Evolutionary conservation across 2,888 invertebrate genomes (phyloP), one percentile per base, ranked within the genome.

Genomic region (Isotomurus palustris): DNA sequence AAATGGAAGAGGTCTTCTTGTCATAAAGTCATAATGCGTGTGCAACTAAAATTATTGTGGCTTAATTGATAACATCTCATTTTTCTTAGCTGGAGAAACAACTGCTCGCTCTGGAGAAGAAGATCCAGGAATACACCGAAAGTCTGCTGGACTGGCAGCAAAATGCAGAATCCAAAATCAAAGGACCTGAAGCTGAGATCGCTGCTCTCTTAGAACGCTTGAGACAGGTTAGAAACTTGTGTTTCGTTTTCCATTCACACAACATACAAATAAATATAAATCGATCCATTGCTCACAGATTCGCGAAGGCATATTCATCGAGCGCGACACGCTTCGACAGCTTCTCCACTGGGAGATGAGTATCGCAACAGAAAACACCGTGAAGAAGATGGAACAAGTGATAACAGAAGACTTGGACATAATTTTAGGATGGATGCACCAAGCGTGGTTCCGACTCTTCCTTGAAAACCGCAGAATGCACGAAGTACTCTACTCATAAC

Each of bases 261-360:
- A 25, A 12, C 12, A 40, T 27, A 40, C 38, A 27, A 19, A n/a
- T n/a, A n/a, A n/a, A n/a, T n/a, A n/a, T n/a, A n/a, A n/a, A n/a
- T n/a, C n/a, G 8, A 45, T 27, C 17, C 27, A 21, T 52, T 19
- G 22, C 14, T 25, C 40, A 19, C 29, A 69, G 69, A 60, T 67
- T 36, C 57, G 57, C 29, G 59, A 69, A 32, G 62, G 65, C 0
- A 55, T 68, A 27, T 25, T 64, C 14, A 19, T 49, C n/a, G 69
- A 69, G 48, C 48, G 68, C 28, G 67, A 69, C 50, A 59, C 60
- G 21, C 53, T 69, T 5, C 58, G 66, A 21, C 47, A 56, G 8
- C 47, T 69, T 2, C 52, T 69, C 1, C 55, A n/a, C 2, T 68
- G 68, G 67, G 69, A 69, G 48, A 65, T 64, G 41, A 64, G 65